phyloP scores from a whole-genome alignment of 2,888 invertebrate species.

The Criorhina ranunculi region DNA sequence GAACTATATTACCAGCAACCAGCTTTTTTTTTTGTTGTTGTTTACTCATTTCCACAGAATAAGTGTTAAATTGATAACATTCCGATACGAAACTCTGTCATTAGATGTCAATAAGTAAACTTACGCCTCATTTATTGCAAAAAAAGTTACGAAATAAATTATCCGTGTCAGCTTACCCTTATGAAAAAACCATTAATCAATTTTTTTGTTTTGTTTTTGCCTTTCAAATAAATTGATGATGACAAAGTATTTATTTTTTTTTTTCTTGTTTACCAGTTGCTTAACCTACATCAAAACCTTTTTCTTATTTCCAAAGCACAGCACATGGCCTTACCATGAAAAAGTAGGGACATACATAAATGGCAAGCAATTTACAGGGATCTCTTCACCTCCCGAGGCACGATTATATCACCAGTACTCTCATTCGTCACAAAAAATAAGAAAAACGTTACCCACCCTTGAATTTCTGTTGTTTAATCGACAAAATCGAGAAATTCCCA shows the following conservation, averaged over 20 bases:
- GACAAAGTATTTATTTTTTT: not conserved
- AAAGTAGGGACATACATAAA: too few relatives aligned
- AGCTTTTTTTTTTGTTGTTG: too few relatives aligned
- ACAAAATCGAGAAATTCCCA: slow-evolving; percentile 27
- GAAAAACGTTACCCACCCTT: slow-evolving; percentile 9
- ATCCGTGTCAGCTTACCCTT: not conserved
- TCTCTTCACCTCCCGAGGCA: slow-evolving; percentile 1
- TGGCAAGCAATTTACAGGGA: slow-evolving; percentile 1
- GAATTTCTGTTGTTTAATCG: slow-evolving; percentile 44
- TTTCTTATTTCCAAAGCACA: too few relatives aligned
- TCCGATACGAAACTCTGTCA: too few relatives aligned
- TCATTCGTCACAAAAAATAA: slow-evolving; percentile 24
- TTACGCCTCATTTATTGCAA: too few relatives aligned
- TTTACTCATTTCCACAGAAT: too few relatives aligned
- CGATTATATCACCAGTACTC: slow-evolving; percentile 20
- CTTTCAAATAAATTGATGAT: slow-evolving; percentile 5
- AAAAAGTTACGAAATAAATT: not conserved
- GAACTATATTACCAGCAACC: too few relatives aligned
- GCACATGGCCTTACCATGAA: too few relatives aligned
- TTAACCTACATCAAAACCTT: not conserved
- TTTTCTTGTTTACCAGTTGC: slow-evolving; percentile 8
- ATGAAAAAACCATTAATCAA: slow-evolving; percentile 1
- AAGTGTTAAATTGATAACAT: too few relatives aligned
- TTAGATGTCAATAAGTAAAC: too few relatives aligned
- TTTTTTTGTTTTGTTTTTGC: not conserved